Percentiles rank a stretch among this genome's conserved stretches.
phyloP scores from a whole-genome alignment of 2,797 vertebrate species.

The Scolopax rusticola region DNA sequence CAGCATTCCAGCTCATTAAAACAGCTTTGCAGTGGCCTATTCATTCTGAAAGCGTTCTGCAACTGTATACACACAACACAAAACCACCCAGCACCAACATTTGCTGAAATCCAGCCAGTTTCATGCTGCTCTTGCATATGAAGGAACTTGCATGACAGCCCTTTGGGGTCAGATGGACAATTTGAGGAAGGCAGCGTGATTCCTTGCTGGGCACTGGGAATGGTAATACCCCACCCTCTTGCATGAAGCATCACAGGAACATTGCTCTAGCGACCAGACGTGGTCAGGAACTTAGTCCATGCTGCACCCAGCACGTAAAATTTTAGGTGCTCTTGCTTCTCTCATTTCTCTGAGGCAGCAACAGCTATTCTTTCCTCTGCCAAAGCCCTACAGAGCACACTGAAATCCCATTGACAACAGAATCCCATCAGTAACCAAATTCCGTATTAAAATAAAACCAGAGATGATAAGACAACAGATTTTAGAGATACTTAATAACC shows the following conservation, averaged over 20 bases:
- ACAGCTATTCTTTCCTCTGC: background rate
- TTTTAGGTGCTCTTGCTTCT: background rate
- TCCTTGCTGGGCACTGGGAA: background rate
- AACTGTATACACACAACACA: slow-evolving; percentile 34
- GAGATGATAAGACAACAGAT: background rate
- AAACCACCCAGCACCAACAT: background rate
- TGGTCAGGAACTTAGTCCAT: background rate
- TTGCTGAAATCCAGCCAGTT: slow-evolving; percentile 31
- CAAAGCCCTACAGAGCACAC: background rate
- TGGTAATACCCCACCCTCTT: background rate
- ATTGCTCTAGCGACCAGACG: background rate
- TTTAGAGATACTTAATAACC: background rate
- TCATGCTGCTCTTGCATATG: background rate
- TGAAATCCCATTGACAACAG: background rate
- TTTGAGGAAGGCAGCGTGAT: background rate
- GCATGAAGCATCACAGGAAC: background rate
- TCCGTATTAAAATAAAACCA: background rate
- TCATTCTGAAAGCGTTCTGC: background rate
- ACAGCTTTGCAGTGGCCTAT: background rate
- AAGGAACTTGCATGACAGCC: background rate
- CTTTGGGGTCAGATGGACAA: background rate
- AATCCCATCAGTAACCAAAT: background rate
- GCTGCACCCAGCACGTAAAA: background rate
- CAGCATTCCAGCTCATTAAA: slow-evolving; percentile 52
- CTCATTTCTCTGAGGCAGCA: background rate